Evolutionary conservation across 2,888 invertebrate species (phyloP).

Genomic region (Aphrophora alni): DNA sequence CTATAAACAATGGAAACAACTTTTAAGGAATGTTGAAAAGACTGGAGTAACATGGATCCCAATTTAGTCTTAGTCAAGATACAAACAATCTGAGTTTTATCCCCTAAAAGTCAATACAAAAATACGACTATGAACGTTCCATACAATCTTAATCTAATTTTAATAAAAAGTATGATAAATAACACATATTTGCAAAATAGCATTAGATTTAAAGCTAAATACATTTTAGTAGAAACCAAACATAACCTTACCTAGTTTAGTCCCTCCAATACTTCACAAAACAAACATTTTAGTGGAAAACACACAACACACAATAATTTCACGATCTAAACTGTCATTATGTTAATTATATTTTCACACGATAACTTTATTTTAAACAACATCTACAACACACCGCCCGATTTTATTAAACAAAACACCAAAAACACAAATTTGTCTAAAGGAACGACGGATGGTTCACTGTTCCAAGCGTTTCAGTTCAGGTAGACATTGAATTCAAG

Average conservation of each 20-base stretch:
- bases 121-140: too few relatives aligned
- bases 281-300: neutral
- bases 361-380: neutral
- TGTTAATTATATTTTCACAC: neutral
- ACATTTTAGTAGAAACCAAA: neutral
- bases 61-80: too few relatives aligned
- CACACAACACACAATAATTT: neutral
- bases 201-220: too few relatives aligned
- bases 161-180: too few relatives aligned
- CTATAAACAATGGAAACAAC: too few relatives aligned
- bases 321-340: neutral
- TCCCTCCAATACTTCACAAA: neutral
- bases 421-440: neutral
- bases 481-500: neutral
- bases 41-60: too few relatives aligned
- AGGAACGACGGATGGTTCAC: neutral
- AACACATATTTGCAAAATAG: too few relatives aligned
- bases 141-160: too few relatives aligned
- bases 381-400: neutral
- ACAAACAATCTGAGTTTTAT: too few relatives aligned
- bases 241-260: conserved; percentile 5
- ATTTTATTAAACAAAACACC: neutral
- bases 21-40: too few relatives aligned
- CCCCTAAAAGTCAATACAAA: too few relatives aligned
- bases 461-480: neutral